Evolutionary conservation across 2,113 vertebrate species (phyloP), one percentile per base, ranked within the genome.

Genomic region (Neogale vison): DNA sequence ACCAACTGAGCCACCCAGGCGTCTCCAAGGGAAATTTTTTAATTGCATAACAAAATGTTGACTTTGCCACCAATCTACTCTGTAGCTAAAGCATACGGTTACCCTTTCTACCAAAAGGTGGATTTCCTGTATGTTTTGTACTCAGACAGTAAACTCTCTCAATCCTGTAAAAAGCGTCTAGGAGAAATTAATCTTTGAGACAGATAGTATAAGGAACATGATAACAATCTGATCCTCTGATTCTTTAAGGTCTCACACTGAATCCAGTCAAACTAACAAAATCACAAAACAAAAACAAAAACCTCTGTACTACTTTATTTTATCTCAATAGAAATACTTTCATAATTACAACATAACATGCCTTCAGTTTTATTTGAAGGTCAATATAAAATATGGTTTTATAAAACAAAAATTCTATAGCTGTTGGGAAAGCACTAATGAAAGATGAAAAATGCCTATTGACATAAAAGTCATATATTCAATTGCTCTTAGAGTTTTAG

Each of bases 351-450:
- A 74, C 39, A 61, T 34, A 55, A 47, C 36, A 69, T 39, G 24
- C 42, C 26, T 52, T 63, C 42, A 86, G 17, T 59, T 82, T 93
- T 83, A 84, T 82, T 65, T 92, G 50, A 94, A 97, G 11, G n/a
- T 83, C 42, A 89, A 63, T 63, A 65, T 90, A 83, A 95, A 95
- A 95, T 50, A 76, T 1, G 6, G 61, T 67, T 89, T 82, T 57
- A 74, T 79, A 55, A 93, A 88, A 77, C 47, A 93, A 93, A 95
- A 69, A 77, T 24, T 72, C 15, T 42, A 69, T 1, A 29, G 42
- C 13, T 55, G 13, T 87, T 90, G n/a, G 47, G 80, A 96, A 97
- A 85, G 13, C 42, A 79, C 47, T 29, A 36, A 24, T 67, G 7
- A 88, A 80, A 17, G 15, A 85, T 18, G 31, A 59, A 7, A 85